Evolutionary conservation across 2,797 vertebrate species (phyloP).

Genomic region (Potorous gilbertii): DNA sequence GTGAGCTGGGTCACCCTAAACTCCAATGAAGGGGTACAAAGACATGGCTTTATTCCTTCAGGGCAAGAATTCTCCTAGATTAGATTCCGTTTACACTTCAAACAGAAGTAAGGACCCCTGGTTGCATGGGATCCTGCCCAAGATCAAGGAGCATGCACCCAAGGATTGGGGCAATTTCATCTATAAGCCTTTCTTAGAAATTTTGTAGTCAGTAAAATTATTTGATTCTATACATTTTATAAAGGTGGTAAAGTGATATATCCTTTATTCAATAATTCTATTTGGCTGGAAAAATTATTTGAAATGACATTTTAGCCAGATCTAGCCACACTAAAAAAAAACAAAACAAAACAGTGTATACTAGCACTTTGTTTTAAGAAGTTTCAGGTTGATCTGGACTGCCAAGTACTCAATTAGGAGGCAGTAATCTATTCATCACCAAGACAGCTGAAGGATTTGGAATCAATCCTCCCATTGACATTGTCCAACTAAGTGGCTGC

Average conservation of each 20-base stretch:
- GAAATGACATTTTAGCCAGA: neutral
- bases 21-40: neutral
- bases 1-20: neutral
- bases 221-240: slow-evolving; percentile 39
- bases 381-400: neutral
- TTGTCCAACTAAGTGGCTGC: neutral
- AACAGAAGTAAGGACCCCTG: neutral
- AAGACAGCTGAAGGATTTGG: neutral
- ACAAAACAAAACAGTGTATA: neutral
- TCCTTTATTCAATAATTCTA: slow-evolving; percentile 1
- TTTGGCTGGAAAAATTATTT: neutral
- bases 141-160: neutral
- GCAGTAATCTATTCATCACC: neutral
- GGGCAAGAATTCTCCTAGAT: neutral
- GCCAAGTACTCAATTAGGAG: neutral
- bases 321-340: neutral
- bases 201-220: neutral
- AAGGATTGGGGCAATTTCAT: neutral
- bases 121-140: neutral
- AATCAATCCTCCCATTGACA: neutral
- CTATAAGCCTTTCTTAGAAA: neutral
- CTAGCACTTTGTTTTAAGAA: slow-evolving; percentile 5
- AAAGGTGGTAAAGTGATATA: neutral
- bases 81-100: too few species aligned
- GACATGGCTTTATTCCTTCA: neutral